Evolutionary conservation across 2,888 invertebrate genomes (phyloP), one percentile per base, ranked within the genome.

Genomic region (Oegoconia quadripuncta): DNA sequence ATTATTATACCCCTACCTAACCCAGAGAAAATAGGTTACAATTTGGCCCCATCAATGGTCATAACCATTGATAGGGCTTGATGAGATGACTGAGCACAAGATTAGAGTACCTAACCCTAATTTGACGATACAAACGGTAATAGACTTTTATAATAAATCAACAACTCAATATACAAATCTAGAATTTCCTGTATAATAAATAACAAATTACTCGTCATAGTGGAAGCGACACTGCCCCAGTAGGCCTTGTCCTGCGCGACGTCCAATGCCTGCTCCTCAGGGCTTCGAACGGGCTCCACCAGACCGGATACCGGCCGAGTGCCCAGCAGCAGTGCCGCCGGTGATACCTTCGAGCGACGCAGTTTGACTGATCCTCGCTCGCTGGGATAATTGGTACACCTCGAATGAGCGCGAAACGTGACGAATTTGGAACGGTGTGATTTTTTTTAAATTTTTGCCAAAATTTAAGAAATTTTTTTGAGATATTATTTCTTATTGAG

Each of bases 241-340:
- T 78, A 86, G 28, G 84, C 74, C 63, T 83, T 87, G 59, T 88
- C 88, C 60, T 86, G 86, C 2, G 88, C 88, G 53, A 87, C 88
- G 75, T 88, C 88, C 54, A 83, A 60, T 15, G 83, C 81, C 38
- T 78, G 83, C 48, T 88, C 88, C 41, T 88, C 88, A 23, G 88
- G 87, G 41, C 82, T 83, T 36, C 88, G 61, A 28, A 74, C 78
- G 6, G 82, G 86, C 52, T 87, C 88, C 52, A 87, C 74, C 54
- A 88, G 73, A 37, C 88, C 88, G 18, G 87, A 88, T 46, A 88
- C 81, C 28, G 88, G 82, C 55, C 89, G 79, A 41, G 90, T 88
- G 53, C 90, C 90, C 59, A 89, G 89, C 74, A 89, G 87, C 84
- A 89, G 46, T 30, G 88, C 84, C 68, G 84, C 89, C 69, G 89